Base-by-base conservation (phyloP, 2,797 vertebrate genomes). In the Percopsis omiscomaycus region DNA sequence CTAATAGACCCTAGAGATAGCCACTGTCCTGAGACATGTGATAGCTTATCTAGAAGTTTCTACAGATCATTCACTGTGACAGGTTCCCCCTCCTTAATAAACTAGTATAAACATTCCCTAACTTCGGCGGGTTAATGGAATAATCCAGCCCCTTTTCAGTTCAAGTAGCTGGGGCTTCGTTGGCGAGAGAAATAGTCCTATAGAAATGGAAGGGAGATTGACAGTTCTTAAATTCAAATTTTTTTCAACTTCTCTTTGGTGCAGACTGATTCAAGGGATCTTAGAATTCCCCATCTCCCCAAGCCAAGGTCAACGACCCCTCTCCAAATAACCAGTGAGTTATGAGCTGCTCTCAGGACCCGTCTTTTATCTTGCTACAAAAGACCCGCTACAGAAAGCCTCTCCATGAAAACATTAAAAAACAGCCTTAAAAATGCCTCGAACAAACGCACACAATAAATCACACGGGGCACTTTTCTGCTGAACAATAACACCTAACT, bases 61-160 rank as follows among this genome's bases (percentile, higher is more conserved):
- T 79, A 81, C 79, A 80, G 81, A 91, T 91, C 86, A 85, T 76
- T 91, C 80, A 89, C 78, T 84, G 85, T 82, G 77, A 66, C 78
- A 70, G 68, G 60, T 64, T 56, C 52, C 37, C 55, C 30, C 66
- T 62, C 60, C 78, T 83, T 81, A 83, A 89, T 86, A 81, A 81
- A 81, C 62, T 61, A 84, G 71, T 10, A 66, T 77, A 88, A 88
- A 89, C 84, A 87, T 69, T 79, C 61, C 64, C 51, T n/a, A 75
- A 75, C 56, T 61, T 56, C 71, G 69, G 73, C 46, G 56, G 56
- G 54, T 28, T 46, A 29, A 70, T 42, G 64, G 59, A 73, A 67
- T 52, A 70, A 44, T 65, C 30, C 2, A 22, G 9, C 61, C 54
- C 48, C 75, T 65, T 61, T 74, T 83, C 77, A 74, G 76, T 71